Percentiles rank a stretch among this genome's conserved stretches.
Conservation (phyloP, 37 sponge, comb jelly and placozoan genomes). For the Tethya wilhelma region DNA sequence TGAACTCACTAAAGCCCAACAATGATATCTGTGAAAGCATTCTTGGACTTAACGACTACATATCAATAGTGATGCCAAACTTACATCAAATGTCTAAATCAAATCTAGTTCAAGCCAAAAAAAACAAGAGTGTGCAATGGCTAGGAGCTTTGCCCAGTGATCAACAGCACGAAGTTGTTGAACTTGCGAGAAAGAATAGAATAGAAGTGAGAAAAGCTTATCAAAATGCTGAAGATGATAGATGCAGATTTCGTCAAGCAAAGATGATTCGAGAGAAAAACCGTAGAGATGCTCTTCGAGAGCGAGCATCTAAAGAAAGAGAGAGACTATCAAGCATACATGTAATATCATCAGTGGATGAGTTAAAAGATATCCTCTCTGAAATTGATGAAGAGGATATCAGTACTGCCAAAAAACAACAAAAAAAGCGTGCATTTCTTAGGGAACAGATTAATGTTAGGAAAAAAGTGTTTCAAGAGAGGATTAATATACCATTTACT, state of each 20-base stretch:
- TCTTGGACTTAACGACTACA: conserved; percentile 61
- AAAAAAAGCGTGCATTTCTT: conserved; percentile 37
- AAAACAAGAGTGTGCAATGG: conserved; percentile 56
- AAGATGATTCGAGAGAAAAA: conserved; percentile 36
- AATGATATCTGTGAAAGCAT: conserved; percentile 65
- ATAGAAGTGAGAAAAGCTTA: conserved; percentile 25
- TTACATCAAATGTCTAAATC: conserved; percentile 42
- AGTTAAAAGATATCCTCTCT: conserved; percentile 35
- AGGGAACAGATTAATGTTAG: conserved; percentile 39
- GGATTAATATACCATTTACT: conserved; percentile 42
- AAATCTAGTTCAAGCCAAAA: conserved; percentile 54
- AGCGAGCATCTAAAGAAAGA: conserved; percentile 23
- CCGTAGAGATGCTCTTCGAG: conserved; percentile 40
- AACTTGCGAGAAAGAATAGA: conserved; percentile 33
- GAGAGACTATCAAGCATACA: conserved; percentile 36
- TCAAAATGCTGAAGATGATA: conserved; percentile 23
- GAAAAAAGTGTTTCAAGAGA: conserved; percentile 28
- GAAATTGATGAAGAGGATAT: conserved; percentile 59
- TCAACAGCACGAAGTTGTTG: conserved; percentile 28
- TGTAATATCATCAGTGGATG: conserved; percentile 36
- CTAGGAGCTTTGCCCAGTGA: conserved; percentile 22
- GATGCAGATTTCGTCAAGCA: not conserved
- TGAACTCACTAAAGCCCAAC: conserved; percentile 40
- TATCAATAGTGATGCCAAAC: conserved; percentile 46
- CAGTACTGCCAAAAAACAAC: conserved; percentile 36